Evolutionary conservation across 2,113 vertebrate species (phyloP).

Genomic region (Ranitomeya variabilis): DNA sequence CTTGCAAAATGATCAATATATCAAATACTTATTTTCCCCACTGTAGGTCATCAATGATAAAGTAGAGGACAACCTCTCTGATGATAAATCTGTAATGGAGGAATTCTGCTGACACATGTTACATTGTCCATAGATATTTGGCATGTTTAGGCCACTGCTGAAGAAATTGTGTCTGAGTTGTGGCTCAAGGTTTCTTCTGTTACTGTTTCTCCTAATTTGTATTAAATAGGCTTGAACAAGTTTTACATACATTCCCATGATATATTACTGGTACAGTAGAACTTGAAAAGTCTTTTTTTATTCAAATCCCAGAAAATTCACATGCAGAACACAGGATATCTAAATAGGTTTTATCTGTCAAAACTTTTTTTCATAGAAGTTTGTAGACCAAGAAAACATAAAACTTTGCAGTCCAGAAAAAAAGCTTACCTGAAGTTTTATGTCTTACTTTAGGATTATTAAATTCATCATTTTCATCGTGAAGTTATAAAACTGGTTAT

Average conservation of each 20-base stretch:
- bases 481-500: constrained; percentile 41
- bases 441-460: constrained; percentile 47
- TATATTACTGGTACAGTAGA: not conserved
- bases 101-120: no score
- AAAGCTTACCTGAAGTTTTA: constrained; percentile 43
- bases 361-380: constrained; percentile 33
- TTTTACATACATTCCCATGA: not conserved
- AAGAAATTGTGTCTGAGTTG: no score
- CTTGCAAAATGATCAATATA: no score
- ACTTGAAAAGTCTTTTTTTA: not conserved
- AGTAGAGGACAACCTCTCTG: no score
- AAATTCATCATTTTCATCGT: constrained; percentile 43
- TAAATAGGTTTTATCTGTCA: not conserved
- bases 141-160: no score
- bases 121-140: no score
- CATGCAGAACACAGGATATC: not conserved
- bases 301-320: not conserved
- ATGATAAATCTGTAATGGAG: no score
- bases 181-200: no score
- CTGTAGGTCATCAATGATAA: no score
- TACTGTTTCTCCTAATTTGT: not conserved
- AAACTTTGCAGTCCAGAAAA: constrained; percentile 46
- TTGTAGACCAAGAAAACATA: constrained; percentile 11
- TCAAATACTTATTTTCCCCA: no score
- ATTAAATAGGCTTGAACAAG: not conserved